Evolutionary conservation across 1,140 invertebrate species (phyloP).

Genomic region (Forficula auricularia): DNA sequence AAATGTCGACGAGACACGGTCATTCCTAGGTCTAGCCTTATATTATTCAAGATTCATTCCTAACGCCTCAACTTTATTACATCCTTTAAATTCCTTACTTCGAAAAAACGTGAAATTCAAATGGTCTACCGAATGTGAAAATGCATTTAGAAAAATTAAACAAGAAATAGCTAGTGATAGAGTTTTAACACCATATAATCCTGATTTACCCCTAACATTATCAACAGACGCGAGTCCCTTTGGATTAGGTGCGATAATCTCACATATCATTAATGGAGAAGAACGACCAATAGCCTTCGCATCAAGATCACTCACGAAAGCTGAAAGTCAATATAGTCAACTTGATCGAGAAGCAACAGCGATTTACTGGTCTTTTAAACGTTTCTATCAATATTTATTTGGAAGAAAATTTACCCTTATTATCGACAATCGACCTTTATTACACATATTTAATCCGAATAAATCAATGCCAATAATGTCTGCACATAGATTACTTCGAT

Average conservation of each 20-base stretch:
- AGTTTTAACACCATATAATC: slow-evolving; percentile 21
- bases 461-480: no score
- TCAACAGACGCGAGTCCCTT: slow-evolving; percentile 22
- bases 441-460: slow-evolving; percentile 21
- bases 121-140: slow-evolving; percentile 12
- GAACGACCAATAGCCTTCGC: slow-evolving; percentile 28
- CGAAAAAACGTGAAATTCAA: not conserved
- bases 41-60: not conserved
- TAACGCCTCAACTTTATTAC: not conserved
- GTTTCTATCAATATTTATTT: slow-evolving; percentile 21
- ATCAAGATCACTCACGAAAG: slow-evolving; percentile 22
- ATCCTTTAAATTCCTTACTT: slow-evolving; percentile 1
- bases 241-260: slow-evolving; percentile 29
- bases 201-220: slow-evolving; percentile 19
- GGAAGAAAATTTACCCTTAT: slow-evolving; percentile 22
- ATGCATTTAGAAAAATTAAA: slow-evolving; percentile 19
- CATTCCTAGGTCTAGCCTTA: no score
- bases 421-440: slow-evolving; percentile 30
- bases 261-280: slow-evolving; percentile 23
- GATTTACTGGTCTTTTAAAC: slow-evolving; percentile 10
- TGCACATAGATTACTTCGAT: no score
- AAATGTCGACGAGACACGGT: no score
- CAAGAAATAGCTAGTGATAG: slow-evolving; percentile 18
- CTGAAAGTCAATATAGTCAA: slow-evolving; percentile 29
- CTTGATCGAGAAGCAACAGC: slow-evolving; percentile 28